A percentile compares a stretch with the other conserved stretches of the same genome.
Evolutionary conservation across 2,888 invertebrate genomes (phyloP).

Genomic region (Alloplasta piceator): DNA sequence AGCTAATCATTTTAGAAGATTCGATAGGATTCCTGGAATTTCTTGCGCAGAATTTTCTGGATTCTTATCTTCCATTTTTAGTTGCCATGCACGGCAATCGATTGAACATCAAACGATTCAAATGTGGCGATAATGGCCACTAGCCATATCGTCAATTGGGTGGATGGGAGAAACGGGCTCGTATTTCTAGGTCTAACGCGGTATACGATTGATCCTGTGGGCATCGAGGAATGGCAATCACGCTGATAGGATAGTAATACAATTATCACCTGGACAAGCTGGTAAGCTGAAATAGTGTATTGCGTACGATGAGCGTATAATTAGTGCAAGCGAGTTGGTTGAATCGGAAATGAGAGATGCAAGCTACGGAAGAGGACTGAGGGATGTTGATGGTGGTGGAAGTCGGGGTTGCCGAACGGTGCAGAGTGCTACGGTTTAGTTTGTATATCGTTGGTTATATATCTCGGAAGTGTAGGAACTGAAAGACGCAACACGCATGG

Average conservation of each 20-base stretch:
- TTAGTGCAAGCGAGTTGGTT: constrained; percentile 77
- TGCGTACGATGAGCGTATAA: constrained; percentile 78
- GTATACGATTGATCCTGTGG: constrained; percentile 60
- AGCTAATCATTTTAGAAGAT: too few relatives aligned
- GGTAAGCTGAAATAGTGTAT: constrained; percentile 74
- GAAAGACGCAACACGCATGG: too few relatives aligned
- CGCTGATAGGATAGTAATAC: constrained; percentile 82
- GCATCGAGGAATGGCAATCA: constrained; percentile 80
- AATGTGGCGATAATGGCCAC: constrained; percentile 5
- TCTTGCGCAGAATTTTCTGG: too few relatives aligned
- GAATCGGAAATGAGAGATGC: constrained; percentile 69
- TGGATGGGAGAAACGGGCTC: constrained; percentile 33
- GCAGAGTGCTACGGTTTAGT: constrained; percentile 41
- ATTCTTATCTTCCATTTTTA: too few relatives aligned
- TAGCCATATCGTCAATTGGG: constrained; percentile 13
- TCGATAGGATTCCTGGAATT: too few relatives aligned
- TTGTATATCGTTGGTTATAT: too few relatives aligned
- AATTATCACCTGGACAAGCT: constrained; percentile 81
- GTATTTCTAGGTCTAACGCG: background rate
- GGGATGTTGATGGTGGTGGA: too few relatives aligned
- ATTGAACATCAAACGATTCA: constrained; percentile 60
- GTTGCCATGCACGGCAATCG: constrained; percentile 35
- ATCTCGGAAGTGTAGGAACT: too few relatives aligned
- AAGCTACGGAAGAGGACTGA: constrained; percentile 42
- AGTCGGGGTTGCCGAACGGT: constrained; percentile 37